These are phyloP conservation scores for Hystrix cristata DNA, from an alignment of 2,113 vertebrate genomes.

Conservation along the genomic window DNA sequence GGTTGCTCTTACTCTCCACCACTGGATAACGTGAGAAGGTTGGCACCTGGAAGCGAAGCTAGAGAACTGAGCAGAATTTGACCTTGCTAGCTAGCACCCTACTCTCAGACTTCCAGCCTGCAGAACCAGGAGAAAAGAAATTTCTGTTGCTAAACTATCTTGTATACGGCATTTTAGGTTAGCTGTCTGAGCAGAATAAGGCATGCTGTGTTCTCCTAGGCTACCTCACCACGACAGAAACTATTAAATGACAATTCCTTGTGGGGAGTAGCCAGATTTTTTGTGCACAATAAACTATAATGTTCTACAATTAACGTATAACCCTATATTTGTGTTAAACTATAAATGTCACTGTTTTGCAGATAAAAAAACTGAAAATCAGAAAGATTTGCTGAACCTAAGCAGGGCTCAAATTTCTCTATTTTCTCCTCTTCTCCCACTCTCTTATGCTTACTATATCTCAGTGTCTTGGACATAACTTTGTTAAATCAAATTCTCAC, in stretches of 20 bases:
- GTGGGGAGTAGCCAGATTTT: background rate
- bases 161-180: background rate
- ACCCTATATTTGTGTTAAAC: background rate
- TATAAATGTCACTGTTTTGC: background rate
- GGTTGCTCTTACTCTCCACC: background rate
- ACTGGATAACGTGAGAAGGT: background rate
- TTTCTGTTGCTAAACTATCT: background rate
- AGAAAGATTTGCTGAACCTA: background rate
- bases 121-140: background rate
- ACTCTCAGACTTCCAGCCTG: background rate
- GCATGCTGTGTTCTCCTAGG: background rate
- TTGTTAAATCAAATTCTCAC: background rate
- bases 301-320: background rate
- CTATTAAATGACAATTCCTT: background rate
- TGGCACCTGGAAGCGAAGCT: background rate
- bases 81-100: background rate
- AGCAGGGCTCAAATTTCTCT: background rate
- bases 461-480: background rate
- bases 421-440: background rate
- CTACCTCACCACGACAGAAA: background rate
- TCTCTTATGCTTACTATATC: background rate
- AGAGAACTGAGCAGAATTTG: background rate
- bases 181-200: background rate
- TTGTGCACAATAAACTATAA: background rate
- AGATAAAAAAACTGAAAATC: background rate